Base-by-base conservation (phyloP, 2,888 invertebrate genomes). In the Rhingia rostrata region DNA sequence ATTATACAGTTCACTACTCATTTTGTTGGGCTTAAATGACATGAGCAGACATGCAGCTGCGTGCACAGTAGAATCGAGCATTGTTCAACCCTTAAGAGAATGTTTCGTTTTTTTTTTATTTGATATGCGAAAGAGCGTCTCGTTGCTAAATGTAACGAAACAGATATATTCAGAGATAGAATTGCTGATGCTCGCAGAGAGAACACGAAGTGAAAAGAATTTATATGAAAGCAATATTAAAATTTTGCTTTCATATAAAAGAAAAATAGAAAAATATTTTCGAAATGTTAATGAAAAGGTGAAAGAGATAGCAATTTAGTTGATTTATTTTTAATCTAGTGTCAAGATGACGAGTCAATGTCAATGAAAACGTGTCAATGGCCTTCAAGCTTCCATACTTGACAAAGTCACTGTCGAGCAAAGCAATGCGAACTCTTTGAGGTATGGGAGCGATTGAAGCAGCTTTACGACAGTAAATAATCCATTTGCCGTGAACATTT, bases 401-500 rank as follows among this genome's bases (percentile, higher is more conserved):
- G 39, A 39, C 39, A 6, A 39, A 39, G 39, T 39, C 39, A 6
- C 7, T 39, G 39, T 6, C 39, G 7, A 7, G 39, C 4, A 39
- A 39, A 7, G 39, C 39, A 39, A 39, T 39, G 39, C 39, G 39
- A 39, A 39, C 39, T 2, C 7, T 3, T 51, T 33, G 53, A 53
- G 33, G 4, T 4, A 35, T 35, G 53, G 35, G 12, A n/a, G 14
- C 33, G 53, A 12, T 12, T 54, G 6, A 54, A 33, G 4, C 33
- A 54, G 14, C 4, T 35, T n/a, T 54, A 54, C n/a, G 33, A 54
- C n/a, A 33, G 53, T 6, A 54, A 33, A 54, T 54, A 54, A 6
- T n/a, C 53, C 35, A 54, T 35, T 33, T 54, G 53, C 53, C 33
- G 35, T 10, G 53, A 54, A 35, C 12, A 35, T 33, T 54, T 54